Evolutionary conservation across 2,113 vertebrate genomes (phyloP), one percentile per base, ranked within the genome.

Genomic region (Larimichthys polyactis): DNA sequence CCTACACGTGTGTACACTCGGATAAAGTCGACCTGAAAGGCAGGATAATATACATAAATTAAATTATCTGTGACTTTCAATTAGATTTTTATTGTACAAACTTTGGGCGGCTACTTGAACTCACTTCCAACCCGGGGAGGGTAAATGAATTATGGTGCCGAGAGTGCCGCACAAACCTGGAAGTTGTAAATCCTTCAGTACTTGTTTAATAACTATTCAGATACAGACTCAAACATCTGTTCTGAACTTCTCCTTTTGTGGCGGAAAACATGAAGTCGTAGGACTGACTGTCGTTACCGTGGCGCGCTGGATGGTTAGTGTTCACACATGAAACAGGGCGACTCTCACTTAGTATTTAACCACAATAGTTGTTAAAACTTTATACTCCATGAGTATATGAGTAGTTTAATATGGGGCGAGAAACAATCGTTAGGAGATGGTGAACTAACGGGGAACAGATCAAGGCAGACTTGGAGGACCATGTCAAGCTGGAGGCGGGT

Each of bases 361-460:
- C 15, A n/a, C 24, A 6, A 24, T n/a, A n/a, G 36, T 9, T 20
- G 14, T 2, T 2, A 3, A 54, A 36, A n/a, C 24, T 48, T 36
- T 58, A 16, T 46, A 16, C 72, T 79, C 66, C 43, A 84, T 89
- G 87, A 54, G 59, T 54, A 10, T 36, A 69, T 11, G 73, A 69
- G 16, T 27, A 78, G 19, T 29, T 63, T 20, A 89, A 79, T 7
- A 94, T 94, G 94, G 79, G 2, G 2, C 22, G 91, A 91, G 46
- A 87, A 71, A 62, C 58, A n/a, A 69, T 29, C 79, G 2, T 7
- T 15, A 9, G 79, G 19, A 51, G 82, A 88, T 11, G 12, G 3
- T 4, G 22, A 79, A n/a, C 20, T 58, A 0, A 44, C 66, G 83
- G 43, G 15, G 75, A 75, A 16, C 17, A 54, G 1, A 46, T 32